Base-by-base conservation (phyloP, 2,797 vertebrate species). In the Macroramphosus scolopax region DNA sequence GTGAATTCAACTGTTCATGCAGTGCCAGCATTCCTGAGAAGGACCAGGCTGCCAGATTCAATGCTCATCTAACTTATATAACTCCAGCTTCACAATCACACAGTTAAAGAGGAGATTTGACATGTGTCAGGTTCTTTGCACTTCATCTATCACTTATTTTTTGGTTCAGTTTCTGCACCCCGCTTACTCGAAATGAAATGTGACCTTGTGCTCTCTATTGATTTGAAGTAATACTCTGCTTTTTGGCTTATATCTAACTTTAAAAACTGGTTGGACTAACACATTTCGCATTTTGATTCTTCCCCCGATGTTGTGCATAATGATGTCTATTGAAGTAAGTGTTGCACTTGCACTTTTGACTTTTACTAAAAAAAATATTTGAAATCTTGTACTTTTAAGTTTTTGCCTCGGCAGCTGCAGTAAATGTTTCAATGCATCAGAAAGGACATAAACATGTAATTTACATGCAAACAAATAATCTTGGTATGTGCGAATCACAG, bases 41-140 rank as follows among this genome's bases (percentile, higher is more conserved):
- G 25, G 44, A 28, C 54, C 17, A 39, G 7, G 8, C 18, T 33
- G 44, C 49, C 63, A 77, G 46, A 58, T 38, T 56, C 28, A 8
- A 35, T 24, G 14, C 63, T 68, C 62, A 68, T 70, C 57, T 30
- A 42, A 53, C 31, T 59, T n/a, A 73, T 69, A 68, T 72, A 54
- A 56, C 26, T 42, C 8, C 15, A 29, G 32, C 45, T 37, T 62
- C 41, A 38, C 40, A 55, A 33, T 50, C 48, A 36, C 6, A 7
- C 15, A 37, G 33, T 40, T 31, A 41, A 51, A 57, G 10, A 39
- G 28, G 48, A 50, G 17, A 39, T 8, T 6, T 22, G 9, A 45
- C 17, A 32, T n/a, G 8, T 36, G 49, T 17, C 17, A 39, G 20
- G 25, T 11, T 62, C 40, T 53, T 47, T 53, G 9, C 12, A 44